phyloP scores from a whole-genome alignment of 2,113 vertebrate species.

The Prunella himalayana region DNA sequence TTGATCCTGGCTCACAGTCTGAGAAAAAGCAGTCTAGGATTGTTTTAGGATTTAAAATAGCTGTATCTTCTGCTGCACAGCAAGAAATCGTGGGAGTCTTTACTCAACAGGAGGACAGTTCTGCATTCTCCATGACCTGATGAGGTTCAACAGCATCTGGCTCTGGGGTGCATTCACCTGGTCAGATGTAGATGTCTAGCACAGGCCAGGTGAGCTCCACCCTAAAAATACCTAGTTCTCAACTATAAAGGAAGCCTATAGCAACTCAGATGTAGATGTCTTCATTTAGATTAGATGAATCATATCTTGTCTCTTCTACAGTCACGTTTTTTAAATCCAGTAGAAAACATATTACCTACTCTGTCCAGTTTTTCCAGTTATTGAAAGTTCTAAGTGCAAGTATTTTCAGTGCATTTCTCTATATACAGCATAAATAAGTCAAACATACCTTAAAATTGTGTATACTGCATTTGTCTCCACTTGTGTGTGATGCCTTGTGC shows the following conservation, averaged over 20 bases:
- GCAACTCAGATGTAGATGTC: background rate
- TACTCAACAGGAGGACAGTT: background rate
- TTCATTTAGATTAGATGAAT: background rate
- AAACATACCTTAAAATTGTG: background rate
- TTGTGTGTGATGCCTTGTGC: background rate
- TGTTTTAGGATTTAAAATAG: background rate
- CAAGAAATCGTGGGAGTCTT: background rate
- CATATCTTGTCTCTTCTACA: background rate
- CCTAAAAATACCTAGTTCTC: background rate
- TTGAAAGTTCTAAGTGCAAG: background rate
- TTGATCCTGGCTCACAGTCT: background rate
- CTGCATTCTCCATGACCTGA: background rate
- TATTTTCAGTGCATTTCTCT: background rate
- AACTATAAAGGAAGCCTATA: background rate
- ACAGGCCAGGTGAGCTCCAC: background rate
- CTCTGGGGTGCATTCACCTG: background rate
- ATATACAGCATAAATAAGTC: background rate
- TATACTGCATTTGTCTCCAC: background rate
- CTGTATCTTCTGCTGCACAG: background rate
- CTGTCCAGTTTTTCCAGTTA: background rate
- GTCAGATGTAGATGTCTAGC: background rate
- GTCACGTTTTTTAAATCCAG: background rate
- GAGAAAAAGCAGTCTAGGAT: background rate
- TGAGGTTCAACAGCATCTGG: background rate
- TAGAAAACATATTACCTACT: background rate